phyloP scores from a whole-genome alignment of 2,888 invertebrate genomes.

The Eristalis arbustorum region DNA sequence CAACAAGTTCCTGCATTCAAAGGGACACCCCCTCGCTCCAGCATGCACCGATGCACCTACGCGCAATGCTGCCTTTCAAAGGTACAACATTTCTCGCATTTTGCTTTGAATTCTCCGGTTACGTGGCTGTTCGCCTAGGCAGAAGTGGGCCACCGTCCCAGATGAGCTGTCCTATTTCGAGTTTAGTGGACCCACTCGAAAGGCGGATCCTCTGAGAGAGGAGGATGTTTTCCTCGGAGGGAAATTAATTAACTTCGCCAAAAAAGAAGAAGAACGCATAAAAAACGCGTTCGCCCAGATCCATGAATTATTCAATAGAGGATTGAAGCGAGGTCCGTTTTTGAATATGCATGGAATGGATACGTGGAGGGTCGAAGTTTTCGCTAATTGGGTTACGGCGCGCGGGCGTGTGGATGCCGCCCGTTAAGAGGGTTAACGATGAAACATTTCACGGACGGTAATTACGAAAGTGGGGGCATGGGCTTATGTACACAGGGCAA shows the following conservation, averaged over 20 bases:
- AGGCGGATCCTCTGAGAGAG: neutral
- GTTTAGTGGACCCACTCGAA: neutral
- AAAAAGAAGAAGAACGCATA: neutral
- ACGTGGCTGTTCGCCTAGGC: neutral
- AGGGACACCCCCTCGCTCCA: neutral
- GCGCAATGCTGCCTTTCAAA: neutral
- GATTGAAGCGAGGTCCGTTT: neutral
- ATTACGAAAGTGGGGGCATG: neutral
- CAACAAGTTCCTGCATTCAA: neutral
- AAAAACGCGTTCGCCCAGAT: neutral
- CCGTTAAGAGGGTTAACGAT: neutral
- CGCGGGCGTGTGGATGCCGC: neutral
- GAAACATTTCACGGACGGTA: neutral
- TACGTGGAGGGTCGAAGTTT: conserved; percentile 41
- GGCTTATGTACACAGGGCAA: too few relatives aligned
- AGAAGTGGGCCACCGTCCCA: conserved; percentile 50
- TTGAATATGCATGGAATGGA: conserved; percentile 47
- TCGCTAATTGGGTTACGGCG: conserved; percentile 45
- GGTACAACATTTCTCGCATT: conserved; percentile 22
- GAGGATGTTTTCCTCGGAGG: conserved; percentile 30
- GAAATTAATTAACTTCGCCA: conserved; percentile 53
- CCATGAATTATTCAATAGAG: conserved; percentile 55
- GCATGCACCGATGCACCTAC: neutral
- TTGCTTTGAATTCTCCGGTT: neutral
- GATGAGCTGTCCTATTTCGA: conserved; percentile 44